Evolutionary conservation across 2,113 vertebrate genomes (phyloP).

Genomic region (Actenoides lindsayi): DNA sequence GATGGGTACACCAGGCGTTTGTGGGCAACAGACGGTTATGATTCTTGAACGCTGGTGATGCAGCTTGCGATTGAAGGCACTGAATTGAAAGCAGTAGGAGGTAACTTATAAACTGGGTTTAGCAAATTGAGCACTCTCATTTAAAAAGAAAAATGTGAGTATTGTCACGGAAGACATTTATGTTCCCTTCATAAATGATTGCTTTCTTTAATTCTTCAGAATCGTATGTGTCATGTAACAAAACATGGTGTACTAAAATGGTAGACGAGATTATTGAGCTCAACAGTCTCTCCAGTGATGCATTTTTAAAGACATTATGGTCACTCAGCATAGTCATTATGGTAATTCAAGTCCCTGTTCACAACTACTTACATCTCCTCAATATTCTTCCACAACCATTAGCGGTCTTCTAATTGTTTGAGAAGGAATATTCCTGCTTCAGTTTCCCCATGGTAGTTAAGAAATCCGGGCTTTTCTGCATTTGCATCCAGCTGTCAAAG

Average conservation of each 20-base stretch:
- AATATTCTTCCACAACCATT: not conserved
- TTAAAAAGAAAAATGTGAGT: not conserved
- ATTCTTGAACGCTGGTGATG: not conserved
- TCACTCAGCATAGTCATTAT: not conserved
- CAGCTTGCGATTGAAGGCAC: not conserved
- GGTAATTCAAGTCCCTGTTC: not conserved
- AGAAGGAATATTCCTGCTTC: not conserved
- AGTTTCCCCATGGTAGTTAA: not conserved
- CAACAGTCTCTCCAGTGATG: not conserved
- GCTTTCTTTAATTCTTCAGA: not conserved
- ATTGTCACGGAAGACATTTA: not conserved
- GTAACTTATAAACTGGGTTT: not conserved
- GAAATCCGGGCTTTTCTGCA: not conserved
- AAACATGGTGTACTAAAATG: not conserved
- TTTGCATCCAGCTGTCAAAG: constrained; percentile 20
- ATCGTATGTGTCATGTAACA: not conserved
- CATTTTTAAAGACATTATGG: not conserved
- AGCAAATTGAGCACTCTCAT: not conserved
- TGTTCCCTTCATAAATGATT: not conserved
- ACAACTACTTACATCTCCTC: not conserved
- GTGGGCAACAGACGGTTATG: not conserved
- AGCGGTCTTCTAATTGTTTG: not conserved
- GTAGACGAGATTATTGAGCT: not conserved
- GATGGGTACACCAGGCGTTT: not conserved
- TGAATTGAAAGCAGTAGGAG: not conserved